A percentile compares a stretch with the other conserved stretches of the same genome.
phyloP scores from a whole-genome alignment of 2,797 vertebrate genomes.

The Eulemur albifrons region DNA sequence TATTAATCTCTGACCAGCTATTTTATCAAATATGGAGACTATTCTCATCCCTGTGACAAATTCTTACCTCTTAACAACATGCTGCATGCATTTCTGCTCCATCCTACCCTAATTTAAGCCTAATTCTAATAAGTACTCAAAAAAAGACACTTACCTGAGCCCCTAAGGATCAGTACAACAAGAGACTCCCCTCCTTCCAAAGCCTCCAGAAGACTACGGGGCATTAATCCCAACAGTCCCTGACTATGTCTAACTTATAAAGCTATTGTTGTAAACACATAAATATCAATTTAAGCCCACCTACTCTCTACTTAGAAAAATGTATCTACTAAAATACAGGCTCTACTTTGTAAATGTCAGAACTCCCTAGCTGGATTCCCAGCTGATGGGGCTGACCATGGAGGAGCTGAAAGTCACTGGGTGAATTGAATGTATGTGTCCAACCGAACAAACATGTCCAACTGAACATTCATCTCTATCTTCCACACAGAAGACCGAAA shows the following conservation, averaged over 20 bases:
- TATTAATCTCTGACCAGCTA: constrained; percentile 9
- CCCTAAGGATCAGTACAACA: background rate
- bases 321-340: background rate
- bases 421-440: background rate
- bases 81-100: background rate
- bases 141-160: background rate
- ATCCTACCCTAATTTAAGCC: background rate
- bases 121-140: background rate
- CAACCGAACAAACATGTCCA: background rate
- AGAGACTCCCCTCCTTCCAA: background rate
- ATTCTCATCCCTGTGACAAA: background rate
- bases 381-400: background rate
- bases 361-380: background rate
- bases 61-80: background rate
- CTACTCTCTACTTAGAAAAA: background rate
- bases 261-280: background rate
- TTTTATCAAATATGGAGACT: background rate
- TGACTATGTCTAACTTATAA: background rate
- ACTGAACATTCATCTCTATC: background rate
- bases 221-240: background rate
- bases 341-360: background rate
- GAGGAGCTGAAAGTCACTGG: background rate
- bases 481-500: background rate
- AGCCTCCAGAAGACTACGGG: background rate
- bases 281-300: background rate